These are phyloP conservation scores for Gymnocheta viridis DNA, from an alignment of 2,888 invertebrate species.

Conservation along the genomic window DNA sequence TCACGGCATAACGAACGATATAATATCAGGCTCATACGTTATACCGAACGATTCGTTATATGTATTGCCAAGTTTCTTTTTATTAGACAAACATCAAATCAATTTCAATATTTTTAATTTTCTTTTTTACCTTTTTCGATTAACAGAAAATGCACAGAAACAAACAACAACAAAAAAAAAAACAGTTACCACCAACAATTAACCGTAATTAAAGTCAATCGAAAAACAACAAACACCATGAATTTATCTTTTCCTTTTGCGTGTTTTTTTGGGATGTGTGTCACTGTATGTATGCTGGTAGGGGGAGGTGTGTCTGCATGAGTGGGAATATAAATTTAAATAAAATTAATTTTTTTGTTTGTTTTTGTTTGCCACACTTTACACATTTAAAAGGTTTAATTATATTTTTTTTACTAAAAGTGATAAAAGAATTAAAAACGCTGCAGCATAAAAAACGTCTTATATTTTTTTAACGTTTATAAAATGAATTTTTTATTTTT, in stretches of 20 bases:
- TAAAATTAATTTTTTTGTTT: neutral
- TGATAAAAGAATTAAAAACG: neutral
- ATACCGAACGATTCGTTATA: too few species aligned
- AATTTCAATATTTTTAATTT: neutral
- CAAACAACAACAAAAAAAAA: neutral
- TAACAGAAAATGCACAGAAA: neutral
- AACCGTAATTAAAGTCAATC: constrained; percentile 53
- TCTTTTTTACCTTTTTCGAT: neutral
- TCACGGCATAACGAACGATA: too few species aligned
- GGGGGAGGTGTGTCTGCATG: neutral
- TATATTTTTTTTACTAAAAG: constrained; percentile 4
- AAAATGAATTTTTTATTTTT: neutral
- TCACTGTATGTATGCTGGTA: neutral
- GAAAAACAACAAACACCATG: constrained; percentile 2
- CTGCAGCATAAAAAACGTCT: neutral
- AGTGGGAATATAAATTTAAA: constrained; percentile 6
- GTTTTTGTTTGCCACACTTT: neutral
- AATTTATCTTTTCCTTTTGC: constrained; percentile 25
- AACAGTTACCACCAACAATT: constrained; percentile 45
- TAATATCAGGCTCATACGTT: too few species aligned
- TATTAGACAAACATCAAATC: too few species aligned
- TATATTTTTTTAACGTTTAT: neutral
- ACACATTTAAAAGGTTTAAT: neutral
- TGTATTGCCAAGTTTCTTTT: too few species aligned
- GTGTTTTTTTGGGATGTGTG: neutral